Evolutionary conservation across 2,797 vertebrate genomes (phyloP), one percentile per base, ranked within the genome.

Genomic region (Neosalanx taihuensis): DNA sequence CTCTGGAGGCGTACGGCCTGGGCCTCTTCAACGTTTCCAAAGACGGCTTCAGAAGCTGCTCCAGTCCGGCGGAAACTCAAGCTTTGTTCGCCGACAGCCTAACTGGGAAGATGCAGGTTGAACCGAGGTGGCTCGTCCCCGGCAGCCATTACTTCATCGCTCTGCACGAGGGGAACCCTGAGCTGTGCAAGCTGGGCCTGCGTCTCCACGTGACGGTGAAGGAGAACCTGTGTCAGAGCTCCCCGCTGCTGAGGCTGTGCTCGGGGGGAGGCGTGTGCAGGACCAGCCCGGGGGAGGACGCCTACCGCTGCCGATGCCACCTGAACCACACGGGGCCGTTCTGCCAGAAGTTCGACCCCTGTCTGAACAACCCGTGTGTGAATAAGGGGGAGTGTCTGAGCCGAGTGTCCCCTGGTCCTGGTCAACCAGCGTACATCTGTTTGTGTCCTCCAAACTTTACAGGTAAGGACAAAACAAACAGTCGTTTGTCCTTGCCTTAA

Each of bases 141-240:
- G 95, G 94, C 70, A 90, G 85, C 53, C 93, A 92, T 85, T 96
- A 95, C 75, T 95, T 96, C 57, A 86, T 90, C 5, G 94, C 91
- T 6, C 65, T 91, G 62, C 89, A 83, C 18, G 80, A 79, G 53
- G 90, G 71, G 60, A 90, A 92, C 10, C 62, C 84, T 0, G 79
- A 76, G 0, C 64, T 94, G 80, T 96, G 94, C 79, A 81, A 71
- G 23, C 76, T 92, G 6, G 94, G 95, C 67, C 89, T 96, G 46
- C 87, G 92, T 70, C 85, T 96, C 70, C 94, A 90, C 0, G 78
- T 97, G 49, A 92, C 92, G 0, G 91, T 96, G 68, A 95, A 92
- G 83, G 82, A 85, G 1, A 92, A 94, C 6, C 82, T 87, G 67
- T 96, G 94, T 78, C 90, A 88, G 76, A 85, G 86, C n/a, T 91